phyloP scores from a whole-genome alignment of 2,797 vertebrate genomes.

The Rhyacichthys aspro region DNA sequence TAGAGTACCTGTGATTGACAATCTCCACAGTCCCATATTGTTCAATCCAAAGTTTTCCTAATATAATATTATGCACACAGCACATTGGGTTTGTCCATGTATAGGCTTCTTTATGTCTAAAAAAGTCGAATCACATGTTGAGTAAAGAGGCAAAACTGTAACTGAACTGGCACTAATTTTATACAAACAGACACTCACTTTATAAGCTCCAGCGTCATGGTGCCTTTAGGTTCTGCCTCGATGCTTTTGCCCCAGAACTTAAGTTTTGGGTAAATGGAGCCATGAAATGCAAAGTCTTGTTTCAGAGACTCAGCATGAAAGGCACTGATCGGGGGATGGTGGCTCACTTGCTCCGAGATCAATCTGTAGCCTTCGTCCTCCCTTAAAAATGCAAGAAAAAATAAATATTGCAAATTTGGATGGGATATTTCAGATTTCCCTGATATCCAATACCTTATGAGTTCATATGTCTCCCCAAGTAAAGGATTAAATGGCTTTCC shows the following conservation, averaged over 20 bases:
- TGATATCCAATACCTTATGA: slow-evolving; percentile 82
- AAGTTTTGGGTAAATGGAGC: slow-evolving; percentile 97
- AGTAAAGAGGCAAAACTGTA: not conserved
- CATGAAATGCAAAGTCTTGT: slow-evolving; percentile 93
- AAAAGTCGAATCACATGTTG: not conserved
- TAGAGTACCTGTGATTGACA: slow-evolving; percentile 91
- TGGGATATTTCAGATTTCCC: not conserved
- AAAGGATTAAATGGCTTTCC: slow-evolving; percentile 99
- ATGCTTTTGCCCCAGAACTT: slow-evolving; percentile 99
- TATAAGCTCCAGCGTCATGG: slow-evolving; percentile 93
- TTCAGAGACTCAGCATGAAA: slow-evolving; percentile 93
- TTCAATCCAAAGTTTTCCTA: slow-evolving; percentile 98
- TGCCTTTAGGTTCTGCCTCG: slow-evolving; percentile 95
- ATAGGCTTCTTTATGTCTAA: slow-evolving; percentile 91
- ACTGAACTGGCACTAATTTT: not conserved
- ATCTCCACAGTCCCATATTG: slow-evolving; percentile 95
- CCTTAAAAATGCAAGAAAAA: slow-evolving; percentile 64
- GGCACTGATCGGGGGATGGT: slow-evolving; percentile 96
- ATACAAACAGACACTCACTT: slow-evolving; percentile 81
- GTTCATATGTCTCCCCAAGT: slow-evolving; percentile 94
- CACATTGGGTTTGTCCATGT: slow-evolving; percentile 97
- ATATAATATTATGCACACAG: slow-evolving; percentile 96
- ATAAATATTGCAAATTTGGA: slow-evolving; percentile 35
- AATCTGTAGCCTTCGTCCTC: slow-evolving; percentile 93
- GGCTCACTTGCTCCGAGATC: slow-evolving; percentile 97